These are phyloP conservation scores for Piaya cayana DNA, from an alignment of 2,113 vertebrate genomes.

Conservation along the genomic window DNA sequence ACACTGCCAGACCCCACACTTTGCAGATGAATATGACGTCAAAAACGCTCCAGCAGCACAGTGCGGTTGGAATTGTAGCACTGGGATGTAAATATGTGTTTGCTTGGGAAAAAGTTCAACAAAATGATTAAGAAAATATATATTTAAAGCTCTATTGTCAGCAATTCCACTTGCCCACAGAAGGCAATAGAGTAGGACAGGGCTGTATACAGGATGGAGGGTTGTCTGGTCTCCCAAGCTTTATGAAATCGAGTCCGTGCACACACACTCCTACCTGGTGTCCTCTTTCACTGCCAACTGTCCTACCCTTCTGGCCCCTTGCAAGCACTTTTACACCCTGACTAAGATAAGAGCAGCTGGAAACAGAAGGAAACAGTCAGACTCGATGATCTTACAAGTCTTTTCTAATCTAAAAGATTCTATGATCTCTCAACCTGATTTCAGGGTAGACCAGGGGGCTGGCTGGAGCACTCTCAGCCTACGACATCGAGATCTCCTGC, in stretches of 20 bases:
- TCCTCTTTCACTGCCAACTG: not conserved
- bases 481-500: accelerated
- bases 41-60: not conserved
- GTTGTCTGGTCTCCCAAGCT: not conserved
- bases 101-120: not conserved
- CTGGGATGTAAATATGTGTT: not conserved
- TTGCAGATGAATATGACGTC: not conserved
- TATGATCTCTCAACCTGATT: not conserved
- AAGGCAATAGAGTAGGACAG: not conserved
- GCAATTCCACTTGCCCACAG: not conserved
- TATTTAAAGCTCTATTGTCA: not conserved
- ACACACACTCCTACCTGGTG: not conserved
- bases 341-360: not conserved
- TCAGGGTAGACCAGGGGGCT: not conserved
- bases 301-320: not conserved
- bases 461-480: not conserved
- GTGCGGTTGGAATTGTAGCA: not conserved
- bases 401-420: not conserved
- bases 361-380: not conserved
- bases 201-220: not conserved
- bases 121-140: not conserved
- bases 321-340: not conserved
- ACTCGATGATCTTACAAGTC: not conserved
- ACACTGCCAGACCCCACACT: not conserved
- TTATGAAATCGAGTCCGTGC: not conserved